Evolutionary conservation across 2,113 vertebrate genomes (phyloP), one percentile per base, ranked within the genome.

Genomic region (Aegithalos caudatus): DNA sequence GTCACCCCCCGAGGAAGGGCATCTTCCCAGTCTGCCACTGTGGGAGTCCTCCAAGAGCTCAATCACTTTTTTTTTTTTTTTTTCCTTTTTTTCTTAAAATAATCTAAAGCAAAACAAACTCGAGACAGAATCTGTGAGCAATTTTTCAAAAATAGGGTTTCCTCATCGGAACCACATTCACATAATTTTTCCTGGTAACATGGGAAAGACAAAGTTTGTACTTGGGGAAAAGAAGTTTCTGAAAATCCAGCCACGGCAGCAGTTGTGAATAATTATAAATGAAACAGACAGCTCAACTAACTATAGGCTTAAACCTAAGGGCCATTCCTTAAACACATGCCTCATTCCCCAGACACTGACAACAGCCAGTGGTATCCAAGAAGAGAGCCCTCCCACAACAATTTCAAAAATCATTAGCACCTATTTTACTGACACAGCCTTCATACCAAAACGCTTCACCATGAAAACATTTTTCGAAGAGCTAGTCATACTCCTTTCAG

Each of bases 341-440:
- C n/a, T 86, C 61, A 29, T 38, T 60, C 42, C 47, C 27, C 0
- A 0, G 53, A 69, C 71, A 80, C 53, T 66, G 76, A 81, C 76
- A 80, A 65, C 42, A 86, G 42, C 3, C 65, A 9, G 4, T 33
- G 58, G 84, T 12, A 86, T 50, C 60, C 76, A 73, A 56, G 28
- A 88, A 23, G 15, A 57, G 15, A 88, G 73, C 38, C 37, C 18
- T 71, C 64, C 48, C 48, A 27, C 18, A 66, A 38, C 40, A 42
- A 81, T 56, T 57, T 72, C 88, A 78, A 77, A 79, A 91, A 79
- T 53, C 53, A 53, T 53, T 61, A 95, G 28, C 80, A 79, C 33
- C 51, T 71, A 44, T 71, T 72, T 66, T 57, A 64, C n/a, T 33
- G 31, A 40, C 65, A 38, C 6, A 50, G 20, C 45, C 77, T 67